phyloP scores from a whole-genome alignment of 2,888 invertebrate species.

The Rhogogaster chlorosoma region DNA sequence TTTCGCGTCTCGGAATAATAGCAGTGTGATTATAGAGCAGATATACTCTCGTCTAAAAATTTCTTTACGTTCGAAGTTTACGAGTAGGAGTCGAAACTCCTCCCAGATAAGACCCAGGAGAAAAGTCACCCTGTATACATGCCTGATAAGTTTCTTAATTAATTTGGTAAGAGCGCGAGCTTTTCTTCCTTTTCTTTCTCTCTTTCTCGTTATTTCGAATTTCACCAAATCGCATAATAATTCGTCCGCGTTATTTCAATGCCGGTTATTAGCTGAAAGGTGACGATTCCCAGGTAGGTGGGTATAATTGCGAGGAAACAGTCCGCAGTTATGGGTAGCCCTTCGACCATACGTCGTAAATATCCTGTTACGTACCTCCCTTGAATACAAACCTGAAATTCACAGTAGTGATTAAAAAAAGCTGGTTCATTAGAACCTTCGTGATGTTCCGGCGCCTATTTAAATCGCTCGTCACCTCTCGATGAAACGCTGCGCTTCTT shows the following conservation, averaged over 20 bases:
- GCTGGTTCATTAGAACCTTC: neutral
- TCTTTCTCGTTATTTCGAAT: neutral
- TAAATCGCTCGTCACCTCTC: neutral
- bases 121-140: too few relatives aligned
- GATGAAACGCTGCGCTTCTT: too few relatives aligned
- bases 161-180: too few relatives aligned
- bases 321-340: neutral
- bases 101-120: too few relatives aligned
- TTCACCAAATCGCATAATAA: neutral
- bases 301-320: neutral
- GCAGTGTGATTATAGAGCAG: too few relatives aligned
- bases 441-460: neutral
- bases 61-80: too few relatives aligned
- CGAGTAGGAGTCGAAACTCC: too few relatives aligned
- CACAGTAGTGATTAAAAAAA: neutral
- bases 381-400: neutral
- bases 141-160: too few relatives aligned
- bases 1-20: too few relatives aligned
- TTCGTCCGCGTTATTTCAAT: neutral
- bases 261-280: neutral
- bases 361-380: neutral
- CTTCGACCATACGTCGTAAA: neutral
- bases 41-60: too few relatives aligned
- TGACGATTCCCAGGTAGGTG: neutral
- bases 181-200: neutral